Evolutionary conservation across 2,797 vertebrate genomes (phyloP), one percentile per base, ranked within the genome.

Genomic region (Schizopygopsis pylzovi): DNA sequence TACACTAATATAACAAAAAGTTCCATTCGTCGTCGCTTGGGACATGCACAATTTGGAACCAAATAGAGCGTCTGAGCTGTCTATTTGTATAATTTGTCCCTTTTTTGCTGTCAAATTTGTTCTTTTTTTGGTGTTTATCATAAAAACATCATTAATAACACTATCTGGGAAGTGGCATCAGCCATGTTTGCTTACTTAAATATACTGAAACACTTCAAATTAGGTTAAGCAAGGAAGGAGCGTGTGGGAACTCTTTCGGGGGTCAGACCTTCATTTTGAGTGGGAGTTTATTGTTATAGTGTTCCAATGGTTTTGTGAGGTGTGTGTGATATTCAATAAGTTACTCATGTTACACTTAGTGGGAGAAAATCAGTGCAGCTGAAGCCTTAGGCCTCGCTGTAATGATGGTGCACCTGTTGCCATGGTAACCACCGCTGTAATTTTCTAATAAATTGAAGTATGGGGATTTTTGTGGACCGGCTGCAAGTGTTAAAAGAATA

Each of bases 381-480:
- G 28, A 68, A 59, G 73, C 84, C 82, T 13, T 22, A 33, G 81
- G 81, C 65, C 41, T 71, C 67, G 61, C 11, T 39, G 85, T 80
- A 85, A 84, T 85, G 75, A 88, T 28, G 47, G 67, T 28, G 70
- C 22, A 88, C 89, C 2, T 75, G 89, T 92, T 91, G 78, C 90
- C 91, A 71, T 86, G 90, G 92, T 89, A 93, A 94, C 90, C 89
- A 88, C 20, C 86, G 88, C 87, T 91, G 90, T 93, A 92, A 93
- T 92, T 94, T 93, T 86, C 90, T 92, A 92, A 93, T 91, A 90
- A 92, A 92, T 85, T 56, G 25, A 87, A 85, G 49, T 18, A 39
- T 18, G 76, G 77, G 54, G 49, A 13, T 28, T 63, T 78, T 81
- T 83, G 49, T 73, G 80, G 68, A 10, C 63, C 59, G 10, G 65